phyloP scores from a whole-genome alignment of 2,888 invertebrate genomes.

The Thera britannica region DNA sequence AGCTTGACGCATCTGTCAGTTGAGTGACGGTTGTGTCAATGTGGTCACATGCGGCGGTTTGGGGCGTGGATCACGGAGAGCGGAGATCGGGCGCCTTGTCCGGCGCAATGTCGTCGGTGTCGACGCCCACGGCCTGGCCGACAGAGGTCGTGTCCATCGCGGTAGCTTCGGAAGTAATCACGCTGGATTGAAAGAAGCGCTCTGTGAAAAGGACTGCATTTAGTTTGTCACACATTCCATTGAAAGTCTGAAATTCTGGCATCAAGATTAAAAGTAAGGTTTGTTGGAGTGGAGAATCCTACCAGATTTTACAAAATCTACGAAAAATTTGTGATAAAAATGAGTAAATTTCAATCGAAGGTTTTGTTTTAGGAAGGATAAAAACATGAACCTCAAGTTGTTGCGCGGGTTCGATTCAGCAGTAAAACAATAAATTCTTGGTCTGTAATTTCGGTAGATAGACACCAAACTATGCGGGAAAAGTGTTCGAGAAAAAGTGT shows the following conservation, averaged over 20 bases:
- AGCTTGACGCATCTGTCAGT: constrained; percentile 31
- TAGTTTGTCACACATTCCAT: constrained; percentile 36
- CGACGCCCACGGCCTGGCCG: constrained; percentile 60
- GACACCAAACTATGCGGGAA: too few relatives aligned
- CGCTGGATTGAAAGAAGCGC: constrained; percentile 87
- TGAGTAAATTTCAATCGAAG: too few relatives aligned
- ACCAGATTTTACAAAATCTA: neutral
- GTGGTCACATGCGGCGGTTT: constrained; percentile 45
- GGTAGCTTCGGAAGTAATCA: constrained; percentile 83
- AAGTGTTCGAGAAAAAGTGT: neutral
- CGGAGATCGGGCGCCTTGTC: constrained; percentile 78
- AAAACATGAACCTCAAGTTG: too few relatives aligned
- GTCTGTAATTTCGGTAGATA: neutral
- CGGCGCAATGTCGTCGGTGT: constrained; percentile 73
- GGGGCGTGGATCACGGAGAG: constrained; percentile 71
- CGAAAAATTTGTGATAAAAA: neutral
- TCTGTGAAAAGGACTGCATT: constrained; percentile 66
- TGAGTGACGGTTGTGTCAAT: constrained; percentile 36
- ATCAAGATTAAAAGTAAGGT: neutral
- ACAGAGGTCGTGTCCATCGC: constrained; percentile 81
- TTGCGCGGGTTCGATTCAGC: too few relatives aligned
- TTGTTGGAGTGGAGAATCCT: neutral
- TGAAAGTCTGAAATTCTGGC: constrained; percentile 9
- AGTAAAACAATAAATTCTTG: too few relatives aligned
- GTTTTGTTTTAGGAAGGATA: too few relatives aligned